Percentiles rank a stretch among this genome's conserved stretches.
Evolutionary conservation across 2,888 invertebrate genomes (phyloP).

Genomic region (Calephelis perditalis): DNA sequence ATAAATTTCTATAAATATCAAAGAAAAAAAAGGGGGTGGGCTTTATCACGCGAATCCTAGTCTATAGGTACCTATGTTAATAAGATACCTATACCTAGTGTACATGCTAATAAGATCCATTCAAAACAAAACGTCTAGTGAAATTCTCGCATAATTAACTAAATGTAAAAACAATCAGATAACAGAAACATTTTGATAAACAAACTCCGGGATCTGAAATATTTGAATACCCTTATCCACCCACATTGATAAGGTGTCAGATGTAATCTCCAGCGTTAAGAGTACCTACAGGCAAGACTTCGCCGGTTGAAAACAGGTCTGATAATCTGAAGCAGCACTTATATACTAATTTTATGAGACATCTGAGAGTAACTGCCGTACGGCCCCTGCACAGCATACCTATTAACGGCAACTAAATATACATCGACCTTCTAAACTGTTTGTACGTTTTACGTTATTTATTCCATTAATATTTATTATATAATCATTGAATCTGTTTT

Average conservation of each 20-base stretch:
- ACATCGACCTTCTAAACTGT: constrained; percentile 32
- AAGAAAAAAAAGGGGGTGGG: no score
- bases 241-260: constrained; percentile 57
- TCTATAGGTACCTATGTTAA: no score
- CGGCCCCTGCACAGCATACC: constrained; percentile 40
- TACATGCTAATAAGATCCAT: no score
- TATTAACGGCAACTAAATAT: constrained; percentile 38
- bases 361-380: constrained; percentile 53
- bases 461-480: constrained; percentile 12
- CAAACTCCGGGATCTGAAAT: constrained; percentile 25
- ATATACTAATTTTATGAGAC: constrained; percentile 72
- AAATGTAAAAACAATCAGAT: constrained; percentile 28
- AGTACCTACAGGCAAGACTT: constrained; percentile 52
- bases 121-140: no score
- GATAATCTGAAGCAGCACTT: constrained; percentile 60
- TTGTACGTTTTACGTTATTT: constrained; percentile 19
- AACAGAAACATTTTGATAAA: constrained; percentile 19
- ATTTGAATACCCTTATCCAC: constrained; percentile 44
- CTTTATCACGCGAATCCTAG: no score
- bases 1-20: no score
- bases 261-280: constrained; percentile 50
- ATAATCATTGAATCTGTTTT: constrained; percentile 2
- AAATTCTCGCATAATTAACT: no score
- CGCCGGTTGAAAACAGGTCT: constrained; percentile 52
- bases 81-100: no score